phyloP scores from a whole-genome alignment of 2,888 invertebrate species.

The Pachydiplax longipennis region DNA sequence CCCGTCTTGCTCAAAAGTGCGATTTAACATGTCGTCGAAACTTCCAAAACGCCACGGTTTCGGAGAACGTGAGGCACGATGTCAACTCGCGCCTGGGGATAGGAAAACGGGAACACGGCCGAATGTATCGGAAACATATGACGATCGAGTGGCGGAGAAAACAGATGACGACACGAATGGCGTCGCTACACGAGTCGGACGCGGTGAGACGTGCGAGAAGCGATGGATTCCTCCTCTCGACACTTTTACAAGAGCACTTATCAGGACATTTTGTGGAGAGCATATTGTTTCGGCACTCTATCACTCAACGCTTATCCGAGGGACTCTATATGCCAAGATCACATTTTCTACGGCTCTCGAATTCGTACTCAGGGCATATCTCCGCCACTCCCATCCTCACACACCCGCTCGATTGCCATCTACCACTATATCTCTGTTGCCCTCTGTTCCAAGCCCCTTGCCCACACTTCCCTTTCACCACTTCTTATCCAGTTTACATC shows the following conservation, averaged over 20 bases:
- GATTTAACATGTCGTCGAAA: no score
- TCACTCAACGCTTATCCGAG: not conserved
- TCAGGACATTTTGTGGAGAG: no score
- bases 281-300: not conserved
- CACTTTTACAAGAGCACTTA: no score
- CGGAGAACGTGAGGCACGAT: no score
- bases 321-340: not conserved
- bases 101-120: not conserved
- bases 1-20: no score
- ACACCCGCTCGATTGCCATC: not conserved
- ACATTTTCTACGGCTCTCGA: not conserved
- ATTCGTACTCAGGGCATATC: not conserved
- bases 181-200: not conserved
- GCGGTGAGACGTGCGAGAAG: not conserved
- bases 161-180: not conserved
- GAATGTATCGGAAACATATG: no score
- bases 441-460: not conserved
- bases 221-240: no score
- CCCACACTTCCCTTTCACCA: not conserved
- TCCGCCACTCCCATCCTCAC: not conserved
- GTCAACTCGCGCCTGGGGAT: not conserved
- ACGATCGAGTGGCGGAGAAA: not conserved
- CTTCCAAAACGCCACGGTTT: no score
- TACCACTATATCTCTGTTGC: not conserved
- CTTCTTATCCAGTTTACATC: no score